Conservation (phyloP, 92 coral and sea anemone species). For the Nematostella vectensis region DNA sequence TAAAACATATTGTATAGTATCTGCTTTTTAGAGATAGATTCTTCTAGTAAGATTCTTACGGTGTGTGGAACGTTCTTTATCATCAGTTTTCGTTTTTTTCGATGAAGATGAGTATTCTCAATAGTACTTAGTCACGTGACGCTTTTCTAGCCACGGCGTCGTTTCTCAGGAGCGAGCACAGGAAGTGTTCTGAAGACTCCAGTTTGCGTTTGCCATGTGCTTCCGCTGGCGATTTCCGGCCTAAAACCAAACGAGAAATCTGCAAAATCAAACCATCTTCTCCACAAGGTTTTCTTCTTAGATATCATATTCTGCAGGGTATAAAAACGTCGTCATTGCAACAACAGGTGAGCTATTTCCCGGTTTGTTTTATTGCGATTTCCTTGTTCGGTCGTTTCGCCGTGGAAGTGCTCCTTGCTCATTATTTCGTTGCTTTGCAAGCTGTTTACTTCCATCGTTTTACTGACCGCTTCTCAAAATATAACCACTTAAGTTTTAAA, state of each 20-base stretch:
- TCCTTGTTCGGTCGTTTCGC: not conserved
- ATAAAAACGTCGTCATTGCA: too few species aligned
- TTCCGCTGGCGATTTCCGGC: conserved; percentile 94
- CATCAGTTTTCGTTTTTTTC: too few species aligned
- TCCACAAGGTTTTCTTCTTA: too few species aligned
- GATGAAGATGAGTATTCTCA: conserved; percentile 16
- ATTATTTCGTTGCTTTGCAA: too few species aligned
- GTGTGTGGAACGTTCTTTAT: too few species aligned
- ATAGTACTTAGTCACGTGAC: conserved; percentile 41
- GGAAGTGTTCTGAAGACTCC: conserved; percentile 63
- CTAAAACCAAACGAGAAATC: conserved; percentile 32
- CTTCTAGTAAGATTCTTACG: too few species aligned
- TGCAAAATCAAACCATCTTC: conserved; percentile 24
- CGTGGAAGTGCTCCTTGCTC: too few species aligned
- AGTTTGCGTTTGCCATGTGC: conserved; percentile 73
- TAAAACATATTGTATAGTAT: too few species aligned
- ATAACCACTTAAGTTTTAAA: not conserved
- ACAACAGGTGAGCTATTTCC: conserved; percentile 18
- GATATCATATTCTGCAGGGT: too few species aligned
- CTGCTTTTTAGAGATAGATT: too few species aligned
- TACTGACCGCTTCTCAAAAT: not conserved
- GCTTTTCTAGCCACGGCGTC: conserved; percentile 47
- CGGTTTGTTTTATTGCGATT: not conserved
- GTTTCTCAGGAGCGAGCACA: conserved; percentile 58
- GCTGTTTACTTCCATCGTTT: not conserved